A percentile compares a stretch with the other conserved stretches of the same genome.
These are phyloP conservation scores for Thomomys bottae DNA, from an alignment of 2,113 vertebrate species.

Conservation along the genomic window DNA sequence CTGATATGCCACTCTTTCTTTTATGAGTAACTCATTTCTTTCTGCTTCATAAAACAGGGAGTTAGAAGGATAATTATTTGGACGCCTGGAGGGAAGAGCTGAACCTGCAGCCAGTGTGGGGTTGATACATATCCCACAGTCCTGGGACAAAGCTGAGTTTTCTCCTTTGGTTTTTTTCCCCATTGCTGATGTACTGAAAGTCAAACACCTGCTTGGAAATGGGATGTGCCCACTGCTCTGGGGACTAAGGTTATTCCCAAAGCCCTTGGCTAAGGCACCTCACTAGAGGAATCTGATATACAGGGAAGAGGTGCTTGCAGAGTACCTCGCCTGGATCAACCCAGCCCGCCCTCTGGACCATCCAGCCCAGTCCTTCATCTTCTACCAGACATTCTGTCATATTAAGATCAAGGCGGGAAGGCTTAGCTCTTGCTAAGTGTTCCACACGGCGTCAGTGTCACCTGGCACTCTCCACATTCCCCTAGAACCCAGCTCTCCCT, in stretches of 20 bases:
- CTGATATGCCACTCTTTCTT: too few species aligned
- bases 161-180: neutral
- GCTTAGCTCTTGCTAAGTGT: too few species aligned
- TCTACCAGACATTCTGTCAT: neutral
- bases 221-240: neutral
- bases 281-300: neutral
- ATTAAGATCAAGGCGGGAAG: neutral
- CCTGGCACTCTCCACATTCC: fast-evolving
- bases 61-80: neutral
- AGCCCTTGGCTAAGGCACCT: neutral
- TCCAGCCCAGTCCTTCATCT: neutral
- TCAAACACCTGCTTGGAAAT: neutral
- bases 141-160: too few species aligned
- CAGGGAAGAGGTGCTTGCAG: neutral
- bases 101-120: neutral
- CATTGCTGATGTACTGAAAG: neutral
- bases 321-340: too few species aligned
- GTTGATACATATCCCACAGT: too few species aligned
- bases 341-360: neutral
- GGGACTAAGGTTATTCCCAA: neutral
- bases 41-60: neutral
- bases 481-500: neutral
- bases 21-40: neutral
- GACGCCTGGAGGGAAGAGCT: neutral
- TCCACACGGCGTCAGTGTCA: too few species aligned